These are phyloP conservation scores for Hormiphora californensis DNA, from an alignment of 37 sponge, comb jelly and placozoan species.

Conservation along the genomic window DNA sequence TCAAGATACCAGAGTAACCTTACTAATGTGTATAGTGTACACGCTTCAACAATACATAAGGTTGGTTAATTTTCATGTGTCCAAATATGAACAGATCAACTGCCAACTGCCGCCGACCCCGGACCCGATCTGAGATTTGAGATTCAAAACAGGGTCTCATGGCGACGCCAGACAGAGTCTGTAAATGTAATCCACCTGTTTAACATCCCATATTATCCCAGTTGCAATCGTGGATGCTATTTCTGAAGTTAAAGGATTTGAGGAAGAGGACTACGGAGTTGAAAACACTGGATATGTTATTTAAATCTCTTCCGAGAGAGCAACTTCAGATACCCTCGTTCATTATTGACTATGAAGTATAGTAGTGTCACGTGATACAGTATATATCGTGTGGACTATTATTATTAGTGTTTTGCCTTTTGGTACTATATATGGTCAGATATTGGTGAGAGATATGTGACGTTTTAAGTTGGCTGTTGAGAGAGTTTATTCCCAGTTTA, in stretches of 20 bases:
- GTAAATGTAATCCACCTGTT: neutral
- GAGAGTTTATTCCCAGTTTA: too few species aligned
- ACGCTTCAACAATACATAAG: constrained; percentile 25
- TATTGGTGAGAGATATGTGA: too few species aligned
- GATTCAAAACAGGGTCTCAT: neutral
- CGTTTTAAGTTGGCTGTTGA: too few species aligned
- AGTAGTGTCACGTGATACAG: too few species aligned
- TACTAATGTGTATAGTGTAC: constrained; percentile 24
- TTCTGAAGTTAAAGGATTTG: constrained; percentile 30
- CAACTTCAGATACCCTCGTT: constrained; percentile 34
- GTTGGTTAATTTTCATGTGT: neutral
- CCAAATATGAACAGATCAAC: too few species aligned
- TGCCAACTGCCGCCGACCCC: too few species aligned
- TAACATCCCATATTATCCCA: neutral
- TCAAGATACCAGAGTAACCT: neutral
- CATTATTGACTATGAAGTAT: constrained; percentile 22
- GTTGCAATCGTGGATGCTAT: constrained; percentile 1
- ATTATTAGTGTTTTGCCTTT: too few species aligned
- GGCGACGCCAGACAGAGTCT: neutral
- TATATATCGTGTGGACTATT: too few species aligned
- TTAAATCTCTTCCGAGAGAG: neutral
- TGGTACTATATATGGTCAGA: too few species aligned
- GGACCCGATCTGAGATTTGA: neutral
- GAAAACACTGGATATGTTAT: neutral
- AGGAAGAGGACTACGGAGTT: neutral